Base-by-base conservation (phyloP, 2,797 vertebrate genomes). In the Leucoraja ocellata region DNA sequence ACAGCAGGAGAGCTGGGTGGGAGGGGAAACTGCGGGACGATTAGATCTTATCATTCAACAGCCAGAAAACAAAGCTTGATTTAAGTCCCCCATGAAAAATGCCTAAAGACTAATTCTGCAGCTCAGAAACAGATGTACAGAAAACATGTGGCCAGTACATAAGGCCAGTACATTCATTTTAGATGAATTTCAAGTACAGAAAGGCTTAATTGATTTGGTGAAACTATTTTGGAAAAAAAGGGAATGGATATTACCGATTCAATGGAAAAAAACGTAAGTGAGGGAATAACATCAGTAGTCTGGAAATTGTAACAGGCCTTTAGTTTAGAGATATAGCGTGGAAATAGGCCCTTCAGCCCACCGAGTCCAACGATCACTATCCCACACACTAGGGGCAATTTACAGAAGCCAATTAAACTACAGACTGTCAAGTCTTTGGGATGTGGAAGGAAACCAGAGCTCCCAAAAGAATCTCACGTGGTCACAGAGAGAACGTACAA, bases 11-110 rank as follows among this genome's bases (percentile, higher is more conserved):
- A 74, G 39, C 18, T 25, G 71, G 90, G 90, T 73, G 68, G 68
- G 71, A 76, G 90, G 46, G 90, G 90, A 76, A 76, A 92, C 54
- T 46, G 25, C 46, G 90, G 71, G 90, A 76, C 14, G 73, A 92
- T 92, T 92, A 92, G 90, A 92, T 71, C 63, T 92, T 73, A 92
- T 92, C 68, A 92, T 23, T 39, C 73, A 71, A 74, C 65, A 54
- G 39, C 71, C 71, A 92, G 90, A 92, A 92, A n/a, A 92, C 71
- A 92, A 92, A 74, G 73, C 39, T 74, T 58, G 25, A 76, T 58
- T 76, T 76, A 92, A 92, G 68, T 28, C 73, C 39, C 13, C 23
- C 76, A 9, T 28, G 39, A 74, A 23, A 92, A 76, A 76, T 92
- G 71, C 39, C 90, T 73, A 91, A 91, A 73, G 63, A 73, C 68